A percentile compares a stretch with the other conserved stretches of the same genome.
These are phyloP conservation scores for Hedychridium roseum DNA, from an alignment of 2,888 invertebrate species.

Conservation along the genomic window DNA sequence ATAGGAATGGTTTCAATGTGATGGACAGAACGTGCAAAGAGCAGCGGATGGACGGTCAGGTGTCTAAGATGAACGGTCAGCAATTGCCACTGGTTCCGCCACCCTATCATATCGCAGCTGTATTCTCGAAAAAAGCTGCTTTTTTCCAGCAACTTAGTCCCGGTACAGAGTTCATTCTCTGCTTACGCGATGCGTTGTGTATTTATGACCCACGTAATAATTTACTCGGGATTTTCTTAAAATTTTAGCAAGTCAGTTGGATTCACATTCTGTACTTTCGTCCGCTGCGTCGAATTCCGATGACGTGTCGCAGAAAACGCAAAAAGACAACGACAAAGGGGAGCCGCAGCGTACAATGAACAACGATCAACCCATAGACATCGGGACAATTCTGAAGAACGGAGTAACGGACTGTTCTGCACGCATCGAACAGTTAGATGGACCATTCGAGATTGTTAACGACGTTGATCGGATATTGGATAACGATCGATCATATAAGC, in stretches of 20 bases:
- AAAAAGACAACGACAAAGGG: slow-evolving; percentile 16
- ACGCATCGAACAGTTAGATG: slow-evolving; percentile 5
- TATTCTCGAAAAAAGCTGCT: slow-evolving; percentile 79
- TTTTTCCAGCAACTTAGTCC: slow-evolving; percentile 55
- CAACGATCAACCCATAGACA: slow-evolving; percentile 9
- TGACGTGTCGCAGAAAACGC: slow-evolving; percentile 23
- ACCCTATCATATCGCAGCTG: slow-evolving; percentile 85
- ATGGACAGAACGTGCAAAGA: slow-evolving; percentile 41
- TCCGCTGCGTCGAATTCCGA: slow-evolving; percentile 24
- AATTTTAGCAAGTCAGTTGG: slow-evolving; percentile 19
- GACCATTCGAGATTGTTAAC: slow-evolving; percentile 16
- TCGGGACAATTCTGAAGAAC: slow-evolving; percentile 6
- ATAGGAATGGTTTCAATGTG: slow-evolving; percentile 35
- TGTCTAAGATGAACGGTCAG: slow-evolving; percentile 46
- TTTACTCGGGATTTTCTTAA: not conserved
- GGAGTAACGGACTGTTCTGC: no score
- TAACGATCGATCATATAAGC: slow-evolving; percentile 43
- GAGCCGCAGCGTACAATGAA: slow-evolving; percentile 11
- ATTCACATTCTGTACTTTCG: slow-evolving; percentile 20
- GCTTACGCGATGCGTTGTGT: no score
- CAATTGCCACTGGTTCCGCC: slow-evolving; percentile 69
- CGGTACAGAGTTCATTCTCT: slow-evolving; percentile 24
- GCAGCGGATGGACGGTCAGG: slow-evolving; percentile 18
- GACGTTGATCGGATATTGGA: slow-evolving; percentile 32
- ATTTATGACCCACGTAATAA: not conserved